phyloP scores from a whole-genome alignment of 2,797 vertebrate genomes.

The Etheostoma nigrum region DNA sequence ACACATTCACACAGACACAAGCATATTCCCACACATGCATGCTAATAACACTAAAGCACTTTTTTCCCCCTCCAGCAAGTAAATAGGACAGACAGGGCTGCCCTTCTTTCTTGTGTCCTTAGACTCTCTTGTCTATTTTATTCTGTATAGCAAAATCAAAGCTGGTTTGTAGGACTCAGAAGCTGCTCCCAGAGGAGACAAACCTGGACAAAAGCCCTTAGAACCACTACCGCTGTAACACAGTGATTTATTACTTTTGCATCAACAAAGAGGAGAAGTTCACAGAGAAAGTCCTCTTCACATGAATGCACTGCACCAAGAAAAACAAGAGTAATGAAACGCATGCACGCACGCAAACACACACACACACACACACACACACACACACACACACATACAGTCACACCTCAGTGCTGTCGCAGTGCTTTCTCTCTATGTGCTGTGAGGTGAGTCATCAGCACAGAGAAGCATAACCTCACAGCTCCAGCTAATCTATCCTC shows the following conservation, averaged over 20 bases:
- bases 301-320: constrained; percentile 84
- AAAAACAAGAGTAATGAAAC: constrained; percentile 77
- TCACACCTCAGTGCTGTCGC: constrained; percentile 84
- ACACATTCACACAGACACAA: neutral
- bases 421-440: constrained; percentile 83
- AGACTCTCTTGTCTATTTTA: constrained; percentile 71
- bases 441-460: constrained; percentile 86
- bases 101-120: constrained; percentile 82
- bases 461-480: constrained; percentile 76
- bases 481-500: constrained; percentile 76
- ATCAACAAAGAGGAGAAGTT: constrained; percentile 82
- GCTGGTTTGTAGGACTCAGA: constrained; percentile 79
- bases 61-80: constrained; percentile 19
- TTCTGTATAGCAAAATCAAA: constrained; percentile 70
- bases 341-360: constrained; percentile 55
- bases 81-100: constrained; percentile 83
- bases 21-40: constrained; percentile 33
- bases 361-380: constrained; percentile 17
- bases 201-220: constrained; percentile 79
- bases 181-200: constrained; percentile 75
- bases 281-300: constrained; percentile 82
- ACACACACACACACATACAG: constrained; percentile 70
- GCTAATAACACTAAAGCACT: constrained; percentile 52
- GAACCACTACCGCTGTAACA: constrained; percentile 75
- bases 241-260: constrained; percentile 85